Evolutionary conservation across 2,113 vertebrate genomes (phyloP).

Genomic region (Mystacornis crossleyi): DNA sequence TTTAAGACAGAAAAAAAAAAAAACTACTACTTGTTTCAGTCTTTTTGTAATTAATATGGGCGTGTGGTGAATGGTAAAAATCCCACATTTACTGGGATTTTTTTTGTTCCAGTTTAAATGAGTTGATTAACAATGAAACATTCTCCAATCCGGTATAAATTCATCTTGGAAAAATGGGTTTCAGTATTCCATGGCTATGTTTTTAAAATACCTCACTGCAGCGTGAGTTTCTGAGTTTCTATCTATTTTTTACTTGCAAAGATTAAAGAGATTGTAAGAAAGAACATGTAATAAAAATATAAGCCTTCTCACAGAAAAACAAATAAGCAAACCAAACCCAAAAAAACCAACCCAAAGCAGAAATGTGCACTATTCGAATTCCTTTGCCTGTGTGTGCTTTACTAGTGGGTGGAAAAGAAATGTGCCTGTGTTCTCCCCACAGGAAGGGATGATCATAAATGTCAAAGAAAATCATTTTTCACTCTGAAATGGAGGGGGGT

Average conservation of each 20-base stretch:
- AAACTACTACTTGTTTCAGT: background rate
- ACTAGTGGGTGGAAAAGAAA: background rate
- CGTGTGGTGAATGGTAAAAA: background rate
- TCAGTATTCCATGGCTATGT: no score
- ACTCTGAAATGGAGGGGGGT: rapidly evolving
- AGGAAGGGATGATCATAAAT: background rate
- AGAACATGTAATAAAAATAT: background rate
- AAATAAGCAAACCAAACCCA: background rate
- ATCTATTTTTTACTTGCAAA: background rate
- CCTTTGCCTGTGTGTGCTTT: background rate
- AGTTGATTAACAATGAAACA: background rate
- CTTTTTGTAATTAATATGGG: background rate
- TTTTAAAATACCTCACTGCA: background rate
- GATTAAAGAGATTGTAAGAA: background rate
- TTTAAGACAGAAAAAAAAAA: background rate
- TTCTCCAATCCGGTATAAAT: background rate
- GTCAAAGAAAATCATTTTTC: background rate
- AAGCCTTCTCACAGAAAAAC: background rate
- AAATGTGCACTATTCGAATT: background rate
- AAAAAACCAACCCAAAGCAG: background rate
- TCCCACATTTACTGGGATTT: background rate
- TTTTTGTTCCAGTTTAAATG: background rate
- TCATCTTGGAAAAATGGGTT: background rate
- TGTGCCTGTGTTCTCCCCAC: background rate
- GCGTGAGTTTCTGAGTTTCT: background rate